Conservation (phyloP, 2,113 vertebrate species). For the Jaculus jaculus region DNA sequence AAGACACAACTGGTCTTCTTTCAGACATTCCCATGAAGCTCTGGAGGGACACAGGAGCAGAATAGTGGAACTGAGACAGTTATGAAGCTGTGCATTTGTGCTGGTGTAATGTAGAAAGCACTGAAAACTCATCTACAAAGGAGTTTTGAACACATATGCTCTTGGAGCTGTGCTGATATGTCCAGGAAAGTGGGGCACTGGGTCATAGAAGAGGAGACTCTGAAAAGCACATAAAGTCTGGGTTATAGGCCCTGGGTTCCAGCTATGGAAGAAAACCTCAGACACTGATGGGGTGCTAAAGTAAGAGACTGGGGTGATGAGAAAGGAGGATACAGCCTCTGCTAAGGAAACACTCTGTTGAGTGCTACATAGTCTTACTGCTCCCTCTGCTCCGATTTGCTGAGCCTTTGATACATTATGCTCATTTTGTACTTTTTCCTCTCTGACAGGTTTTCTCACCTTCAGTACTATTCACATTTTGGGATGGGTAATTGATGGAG, state of each 20-base stretch:
- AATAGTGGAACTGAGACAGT: too few species aligned
- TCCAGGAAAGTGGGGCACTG: background rate
- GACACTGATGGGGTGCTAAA: too few species aligned
- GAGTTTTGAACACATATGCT: background rate
- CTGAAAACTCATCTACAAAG: background rate
- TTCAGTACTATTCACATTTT: background rate
- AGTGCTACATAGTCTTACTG: fast-evolving
- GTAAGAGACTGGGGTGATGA: background rate
- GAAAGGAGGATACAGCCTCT: background rate
- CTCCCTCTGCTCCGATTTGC: background rate
- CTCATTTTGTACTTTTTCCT: background rate
- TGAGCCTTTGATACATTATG: background rate
- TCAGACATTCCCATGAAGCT: background rate
- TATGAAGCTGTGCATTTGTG: background rate
- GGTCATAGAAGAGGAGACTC: too few species aligned
- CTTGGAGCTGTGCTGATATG: background rate
- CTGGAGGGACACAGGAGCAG: background rate
- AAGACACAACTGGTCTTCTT: background rate
- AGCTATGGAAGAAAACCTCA: background rate
- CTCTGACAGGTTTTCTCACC: background rate
- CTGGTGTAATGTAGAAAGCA: background rate
- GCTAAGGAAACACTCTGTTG: fast-evolving
- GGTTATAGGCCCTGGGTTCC: too few species aligned
- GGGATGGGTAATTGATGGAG: background rate
- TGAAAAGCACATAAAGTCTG: background rate